Conservation (phyloP, 92 coral and sea anemone species). For the Anthopleura xanthogrammica region DNA sequence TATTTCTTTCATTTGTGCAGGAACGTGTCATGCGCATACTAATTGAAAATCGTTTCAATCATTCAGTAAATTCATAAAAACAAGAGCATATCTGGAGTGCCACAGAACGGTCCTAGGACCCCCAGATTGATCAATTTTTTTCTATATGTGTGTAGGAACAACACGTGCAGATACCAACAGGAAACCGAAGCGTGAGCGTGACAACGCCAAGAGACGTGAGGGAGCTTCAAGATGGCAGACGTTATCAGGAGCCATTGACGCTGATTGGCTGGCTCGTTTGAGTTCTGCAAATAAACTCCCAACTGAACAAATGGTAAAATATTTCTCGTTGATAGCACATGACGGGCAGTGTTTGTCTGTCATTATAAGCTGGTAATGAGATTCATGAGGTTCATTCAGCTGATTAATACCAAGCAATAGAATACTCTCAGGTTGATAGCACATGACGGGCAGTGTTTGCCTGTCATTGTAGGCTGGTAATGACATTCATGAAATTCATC, state of each 20-base stretch:
- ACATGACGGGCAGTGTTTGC: too few relatives aligned
- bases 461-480: too few relatives aligned
- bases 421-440: too few relatives aligned
- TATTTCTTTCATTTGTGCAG: too few relatives aligned
- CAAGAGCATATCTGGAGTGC: not conserved
- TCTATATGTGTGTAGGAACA: not conserved
- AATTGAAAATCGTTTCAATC: too few relatives aligned
- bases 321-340: not conserved
- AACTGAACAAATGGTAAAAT: conserved; percentile 17
- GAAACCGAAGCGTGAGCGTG: conserved; percentile 38
- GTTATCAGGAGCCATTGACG: conserved; percentile 46
- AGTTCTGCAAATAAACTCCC: conserved; percentile 23
- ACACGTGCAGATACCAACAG: not conserved
- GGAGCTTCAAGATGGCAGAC: conserved; percentile 46
- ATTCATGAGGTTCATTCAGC: too few relatives aligned
- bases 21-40: too few relatives aligned
- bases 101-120: not conserved
- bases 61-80: too few relatives aligned
- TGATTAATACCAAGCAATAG: too few relatives aligned
- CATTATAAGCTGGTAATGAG: not conserved
- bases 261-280: conserved; percentile 43
- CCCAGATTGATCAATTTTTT: not conserved
- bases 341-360: not conserved
- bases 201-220: conserved; percentile 18
- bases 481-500: too few relatives aligned